Evolutionary conservation across 2,888 invertebrate genomes (phyloP), one percentile per base, ranked within the genome.

Genomic region (Calephelis perditalis): DNA sequence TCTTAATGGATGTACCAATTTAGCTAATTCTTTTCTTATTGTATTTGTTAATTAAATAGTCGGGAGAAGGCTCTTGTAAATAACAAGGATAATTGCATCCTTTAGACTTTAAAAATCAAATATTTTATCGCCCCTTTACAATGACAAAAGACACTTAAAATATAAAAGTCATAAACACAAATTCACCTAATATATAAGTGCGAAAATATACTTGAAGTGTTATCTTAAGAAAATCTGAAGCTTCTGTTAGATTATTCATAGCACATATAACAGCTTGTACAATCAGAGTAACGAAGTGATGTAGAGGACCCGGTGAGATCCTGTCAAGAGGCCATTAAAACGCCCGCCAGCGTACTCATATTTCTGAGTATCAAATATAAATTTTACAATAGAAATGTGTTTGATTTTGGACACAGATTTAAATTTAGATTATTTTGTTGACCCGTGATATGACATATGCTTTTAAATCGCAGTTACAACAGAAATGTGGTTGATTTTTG

Each of bases 211-310:
- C 40, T 55, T 45, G 36, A 55, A 45, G 54, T 36, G 40, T 40
- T 47, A 59, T 55, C 59, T 59, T 55, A 60, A 60, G 60, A 60
- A 60, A 60, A 56, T 57, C 36, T 56, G 56, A 49, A 59, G 57
- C 49, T 56, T 57, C 40, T 12, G 57, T 75, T 77, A 79, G 74
- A 79, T 83, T 81, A 84, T 84, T 82, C 83, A 85, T 81, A 77
- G 81, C 73, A 76, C 75, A 79, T 72, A 81, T 82, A 82, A 82
- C 79, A 72, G 76, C 72, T 74, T 76, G 82, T 82, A 85, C 84
- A 84, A 86, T 82, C 75, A 79, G 72, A 82, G 84, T 88, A 89
- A 89, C 89, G 87, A 89, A 89, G 89, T 86, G 86, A 86, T 86
- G 85, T 86, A 82, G 71, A 89, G 89, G 71, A 81, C 78, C 71